Percentiles rank a stretch among this genome's conserved stretches.
Conservation (phyloP, 2,888 invertebrate species). For the Agrochola lota region DNA sequence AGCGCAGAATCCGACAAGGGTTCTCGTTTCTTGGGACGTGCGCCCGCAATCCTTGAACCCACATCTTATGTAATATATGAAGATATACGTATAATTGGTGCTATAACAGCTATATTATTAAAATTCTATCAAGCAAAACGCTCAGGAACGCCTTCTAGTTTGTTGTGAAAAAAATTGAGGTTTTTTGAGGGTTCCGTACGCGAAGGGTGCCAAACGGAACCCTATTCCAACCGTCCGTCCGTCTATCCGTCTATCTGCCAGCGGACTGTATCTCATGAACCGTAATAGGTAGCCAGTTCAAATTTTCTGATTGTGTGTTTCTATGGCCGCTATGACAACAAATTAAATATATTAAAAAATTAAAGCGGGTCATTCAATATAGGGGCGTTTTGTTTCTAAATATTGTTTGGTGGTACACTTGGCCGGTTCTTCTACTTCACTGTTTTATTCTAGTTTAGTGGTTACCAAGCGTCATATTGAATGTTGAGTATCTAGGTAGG, state of each 20-base stretch:
- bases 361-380: no score
- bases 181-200: background rate
- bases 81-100: constrained; percentile 7
- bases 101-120: constrained; percentile 4
- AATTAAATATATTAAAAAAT: no score
- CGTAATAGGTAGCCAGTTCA: no score
- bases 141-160: background rate
- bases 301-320: no score
- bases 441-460: background rate
- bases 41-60: constrained; percentile 38
- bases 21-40: constrained; percentile 32
- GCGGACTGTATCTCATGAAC: no score
- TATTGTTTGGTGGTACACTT: no score
- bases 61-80: constrained; percentile 22
- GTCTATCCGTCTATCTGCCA: no score
- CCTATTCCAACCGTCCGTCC: no score
- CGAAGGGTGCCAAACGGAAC: no score
- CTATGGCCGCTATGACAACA: no score
- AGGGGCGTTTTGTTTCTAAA: no score
- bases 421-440: background rate
- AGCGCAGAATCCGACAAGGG: constrained; percentile 42
- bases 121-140: constrained; percentile 5
- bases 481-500: background rate
- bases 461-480: background rate
- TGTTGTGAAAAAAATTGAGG: background rate